Evolutionary conservation across 1,140 invertebrate species (phyloP), one percentile per base, ranked within the genome.

Genomic region (Drosophila mayri): DNA sequence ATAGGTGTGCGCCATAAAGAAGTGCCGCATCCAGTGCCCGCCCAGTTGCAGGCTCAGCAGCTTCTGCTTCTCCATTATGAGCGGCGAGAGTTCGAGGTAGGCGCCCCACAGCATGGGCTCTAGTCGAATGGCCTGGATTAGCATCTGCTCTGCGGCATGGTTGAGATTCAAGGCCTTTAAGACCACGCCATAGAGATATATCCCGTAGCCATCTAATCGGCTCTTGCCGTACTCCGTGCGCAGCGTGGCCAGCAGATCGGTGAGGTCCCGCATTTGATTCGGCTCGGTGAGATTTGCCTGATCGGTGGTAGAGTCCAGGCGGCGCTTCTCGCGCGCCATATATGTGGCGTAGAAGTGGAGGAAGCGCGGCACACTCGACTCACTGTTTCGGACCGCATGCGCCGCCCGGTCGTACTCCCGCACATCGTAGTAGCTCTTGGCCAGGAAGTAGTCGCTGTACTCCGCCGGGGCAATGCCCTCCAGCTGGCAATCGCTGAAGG

Each of bases 1-100:
- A 93, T 97, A 98, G 41, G 97, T 96, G 91, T 98, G 97, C 6
- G 96, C 98, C 66, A 97, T 93, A 92, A 99, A 99, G 82, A 99
- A 97, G 65, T 97, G 95, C 92, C 97, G 97, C 94, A 99, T 98
- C 98, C 98, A 99, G 93, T 98, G 97, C 86, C 96, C 95, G 1
- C 98, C 98, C 30, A 99, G 91, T 41, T 94, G 93, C 9, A 98
- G 81, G 12, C 94, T 94, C 62, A 95, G 93, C 38, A 98, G 81
- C 38, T 94, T 94, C 71, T 95, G 96, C 91, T 95, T 96, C 82
- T 98, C 97, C 73, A 95, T 96, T 28, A 99, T 96, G 1, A 99
- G 93, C 3, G 95, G 94, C 7, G 97, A 95, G n/a, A 99, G 92
- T 93, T 99, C 98, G 35, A 98, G 93, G 97, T 98, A 99, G 0